Percentiles rank a stretch among this genome's conserved stretches.
Conservation (phyloP, 2,797 vertebrate genomes). For the Lepilemur septentrionalis region DNA sequence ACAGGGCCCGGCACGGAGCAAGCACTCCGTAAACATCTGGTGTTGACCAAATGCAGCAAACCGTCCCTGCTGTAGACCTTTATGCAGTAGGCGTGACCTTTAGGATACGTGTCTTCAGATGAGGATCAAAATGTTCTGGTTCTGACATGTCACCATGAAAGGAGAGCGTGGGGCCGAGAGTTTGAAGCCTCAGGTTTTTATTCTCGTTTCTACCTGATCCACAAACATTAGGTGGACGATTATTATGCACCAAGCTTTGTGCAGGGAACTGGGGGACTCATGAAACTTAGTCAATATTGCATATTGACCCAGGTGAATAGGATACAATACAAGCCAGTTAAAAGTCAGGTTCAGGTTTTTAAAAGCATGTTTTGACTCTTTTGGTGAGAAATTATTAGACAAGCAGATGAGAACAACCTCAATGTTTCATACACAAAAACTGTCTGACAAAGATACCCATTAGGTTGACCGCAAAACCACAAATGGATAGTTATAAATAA, state of each 20-base stretch:
- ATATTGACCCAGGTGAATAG: background rate
- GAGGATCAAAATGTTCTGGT: background rate
- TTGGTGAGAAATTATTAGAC: background rate
- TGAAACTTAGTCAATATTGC: background rate
- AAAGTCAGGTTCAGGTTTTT: constrained; percentile 12
- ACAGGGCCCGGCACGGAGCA: background rate
- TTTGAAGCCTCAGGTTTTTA: background rate
- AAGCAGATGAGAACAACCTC: background rate
- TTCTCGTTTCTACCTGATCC: background rate
- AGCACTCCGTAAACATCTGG: background rate
- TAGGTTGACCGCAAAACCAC: constrained; percentile 67
- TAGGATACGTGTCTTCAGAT: background rate
- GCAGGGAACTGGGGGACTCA: background rate
- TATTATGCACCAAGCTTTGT: background rate
- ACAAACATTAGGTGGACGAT: background rate
- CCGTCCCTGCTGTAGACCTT: background rate
- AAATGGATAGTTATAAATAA: constrained; percentile 68
- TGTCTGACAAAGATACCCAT: constrained; percentile 34
- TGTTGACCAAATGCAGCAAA: background rate
- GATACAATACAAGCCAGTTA: background rate
- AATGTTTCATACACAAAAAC: background rate
- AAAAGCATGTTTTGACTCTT: constrained; percentile 4
- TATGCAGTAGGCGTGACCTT: fast-evolving
- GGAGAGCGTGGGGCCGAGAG: background rate
- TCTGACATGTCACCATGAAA: background rate